phyloP scores from a whole-genome alignment of 2,113 vertebrate species.

The Tringa solitaria region DNA sequence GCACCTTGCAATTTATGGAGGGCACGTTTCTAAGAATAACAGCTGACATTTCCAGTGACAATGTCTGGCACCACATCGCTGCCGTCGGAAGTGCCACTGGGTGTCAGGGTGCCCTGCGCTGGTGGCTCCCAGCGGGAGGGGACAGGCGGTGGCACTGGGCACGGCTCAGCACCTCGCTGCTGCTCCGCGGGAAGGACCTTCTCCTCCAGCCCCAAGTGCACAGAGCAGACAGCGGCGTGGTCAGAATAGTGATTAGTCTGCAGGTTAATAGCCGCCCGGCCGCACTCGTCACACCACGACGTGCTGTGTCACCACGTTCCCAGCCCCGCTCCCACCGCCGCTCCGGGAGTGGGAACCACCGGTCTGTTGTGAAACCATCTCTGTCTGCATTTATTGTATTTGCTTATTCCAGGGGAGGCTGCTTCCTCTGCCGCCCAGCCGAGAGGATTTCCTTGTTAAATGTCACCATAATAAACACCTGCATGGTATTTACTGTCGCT shows the following conservation, averaged over 20 bases:
- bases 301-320: background rate
- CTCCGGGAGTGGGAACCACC: background rate
- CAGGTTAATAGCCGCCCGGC: background rate
- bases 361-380: background rate
- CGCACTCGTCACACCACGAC: background rate
- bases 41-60: background rate
- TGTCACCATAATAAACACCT: background rate
- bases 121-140: background rate
- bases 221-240: background rate
- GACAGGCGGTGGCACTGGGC: background rate
- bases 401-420: background rate
- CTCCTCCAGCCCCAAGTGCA: background rate
- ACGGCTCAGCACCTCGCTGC: background rate
- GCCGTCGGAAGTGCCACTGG: background rate
- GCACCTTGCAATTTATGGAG: background rate
- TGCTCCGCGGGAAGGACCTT: background rate
- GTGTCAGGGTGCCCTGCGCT: accelerated
- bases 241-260: background rate
- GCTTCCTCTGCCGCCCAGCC: background rate
- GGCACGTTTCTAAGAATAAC: background rate
- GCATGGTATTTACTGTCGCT: background rate
- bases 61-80: background rate
- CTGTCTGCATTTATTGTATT: background rate
- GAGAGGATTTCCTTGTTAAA: background rate
- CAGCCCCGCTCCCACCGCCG: background rate